Evolutionary conservation across 37 sponge, comb jelly and placozoan species (phyloP).

Genomic region (Aplysina aerophoba): DNA sequence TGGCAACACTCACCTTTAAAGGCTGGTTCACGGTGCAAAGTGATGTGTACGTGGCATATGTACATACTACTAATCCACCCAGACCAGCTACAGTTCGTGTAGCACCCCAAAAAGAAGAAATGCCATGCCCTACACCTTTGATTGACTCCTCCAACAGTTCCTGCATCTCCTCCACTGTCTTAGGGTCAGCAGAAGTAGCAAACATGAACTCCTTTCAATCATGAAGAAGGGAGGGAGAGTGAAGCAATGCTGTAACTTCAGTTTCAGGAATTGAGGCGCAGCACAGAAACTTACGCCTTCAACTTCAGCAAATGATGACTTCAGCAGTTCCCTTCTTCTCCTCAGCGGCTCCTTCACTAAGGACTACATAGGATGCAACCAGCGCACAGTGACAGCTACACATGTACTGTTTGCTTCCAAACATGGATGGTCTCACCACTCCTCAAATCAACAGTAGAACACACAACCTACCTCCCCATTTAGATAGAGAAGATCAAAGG

Average conservation of each 20-base stretch:
- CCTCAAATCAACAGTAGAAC: neutral
- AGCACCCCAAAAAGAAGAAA: too few relatives aligned
- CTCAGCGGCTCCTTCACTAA: slow-evolving; percentile 87
- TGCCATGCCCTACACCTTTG: slow-evolving; percentile 48
- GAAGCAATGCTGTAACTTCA: neutral
- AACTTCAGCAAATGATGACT: slow-evolving; percentile 82
- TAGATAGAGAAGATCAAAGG: slow-evolving; percentile 94
- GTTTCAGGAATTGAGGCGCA: too few relatives aligned
- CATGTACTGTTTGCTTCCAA: neutral
- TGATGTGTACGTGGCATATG: too few relatives aligned
- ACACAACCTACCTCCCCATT: slow-evolving; percentile 84
- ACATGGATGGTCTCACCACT: neutral
- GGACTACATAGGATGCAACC: slow-evolving; percentile 36
- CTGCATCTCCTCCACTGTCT: slow-evolving; percentile 84
- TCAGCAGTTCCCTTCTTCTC: slow-evolving; percentile 75
- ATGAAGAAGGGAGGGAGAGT: neutral
- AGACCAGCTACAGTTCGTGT: too few relatives aligned
- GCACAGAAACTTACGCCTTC: slow-evolving; percentile 75
- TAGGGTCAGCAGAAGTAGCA: slow-evolving; percentile 66
- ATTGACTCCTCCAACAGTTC: slow-evolving; percentile 93
- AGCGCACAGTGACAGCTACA: neutral
- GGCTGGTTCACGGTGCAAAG: too few relatives aligned
- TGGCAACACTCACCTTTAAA: too few relatives aligned
- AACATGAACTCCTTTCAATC: slow-evolving; percentile 85
- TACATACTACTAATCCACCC: too few relatives aligned